Base-by-base conservation (phyloP, 2,888 invertebrate genomes). In the Eupithecia abbreviata region DNA sequence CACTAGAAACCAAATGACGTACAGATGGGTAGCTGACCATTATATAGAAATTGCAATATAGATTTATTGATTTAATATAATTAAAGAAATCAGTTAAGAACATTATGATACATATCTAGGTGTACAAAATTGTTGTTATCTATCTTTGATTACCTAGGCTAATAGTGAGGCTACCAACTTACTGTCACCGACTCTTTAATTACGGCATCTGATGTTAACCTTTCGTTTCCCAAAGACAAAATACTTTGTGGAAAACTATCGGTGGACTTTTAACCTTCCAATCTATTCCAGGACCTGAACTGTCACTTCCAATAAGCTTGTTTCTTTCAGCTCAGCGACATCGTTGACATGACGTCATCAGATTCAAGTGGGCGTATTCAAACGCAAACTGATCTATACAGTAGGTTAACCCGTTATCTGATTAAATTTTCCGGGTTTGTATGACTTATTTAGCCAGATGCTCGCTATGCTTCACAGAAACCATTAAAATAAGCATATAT, bases 261-360 rank as follows among this genome's bases (percentile, higher is more conserved):
- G 42, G n/a, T 18, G 18, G 66, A 65, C 58, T 41, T 10, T 12
- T 67, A 69, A 76, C 70, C 78, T 75, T 77, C 77, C 62, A 51
- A 76, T 82, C 77, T 82, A 79, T 79, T 82, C 79, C 79, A 79
- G 80, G 77, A 77, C 71, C 74, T 80, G 67, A 42, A 42, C 75
- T 80, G 79, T 82, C 81, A 74, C 75, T 72, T 80, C 58, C 74
- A 79, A 79, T 77, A 79, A 78, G 72, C 78, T 77, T 72, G 79
- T 72, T 79, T 81, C 82, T 81, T 78, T 80, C 81, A 84, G 76
- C 71, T 79, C 83, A 81, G 74, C 41, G 73, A 81, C 79, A 65
- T 73, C 77, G 51, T 74, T 66, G 67, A 79, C 72, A 79, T 86
- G 86, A 85, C 86, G 85, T 85, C 86, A 87, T 81, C 68, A 41